These are phyloP conservation scores for Parapsyche elsis DNA, from an alignment of 1,140 invertebrate species.

Conservation along the genomic window DNA sequence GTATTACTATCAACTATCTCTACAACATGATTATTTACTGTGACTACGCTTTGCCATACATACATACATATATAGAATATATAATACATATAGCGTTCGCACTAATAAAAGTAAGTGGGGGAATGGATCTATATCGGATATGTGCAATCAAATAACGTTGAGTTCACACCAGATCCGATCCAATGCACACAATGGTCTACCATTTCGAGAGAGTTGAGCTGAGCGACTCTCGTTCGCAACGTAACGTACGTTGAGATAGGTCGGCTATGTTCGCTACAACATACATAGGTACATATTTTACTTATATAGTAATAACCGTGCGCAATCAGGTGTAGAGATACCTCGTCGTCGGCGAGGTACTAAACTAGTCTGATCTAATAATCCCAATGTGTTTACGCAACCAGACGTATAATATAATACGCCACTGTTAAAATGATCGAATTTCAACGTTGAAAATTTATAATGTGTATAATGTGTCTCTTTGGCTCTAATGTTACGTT, in stretches of 20 bases:
- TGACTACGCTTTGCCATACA: too few relatives aligned
- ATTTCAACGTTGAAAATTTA: background rate
- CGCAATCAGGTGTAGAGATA: background rate
- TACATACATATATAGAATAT: too few relatives aligned
- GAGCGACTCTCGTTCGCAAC: conserved; percentile 3
- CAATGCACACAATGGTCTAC: too few relatives aligned
- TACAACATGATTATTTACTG: too few relatives aligned
- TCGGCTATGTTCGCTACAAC: background rate
- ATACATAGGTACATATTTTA: background rate
- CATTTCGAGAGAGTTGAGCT: too few relatives aligned
- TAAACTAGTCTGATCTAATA: background rate
- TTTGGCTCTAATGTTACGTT: background rate
- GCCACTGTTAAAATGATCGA: background rate
- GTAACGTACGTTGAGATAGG: background rate
- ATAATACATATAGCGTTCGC: too few relatives aligned
- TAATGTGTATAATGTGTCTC: background rate
- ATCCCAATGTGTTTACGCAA: background rate
- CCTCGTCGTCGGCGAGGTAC: too few relatives aligned
- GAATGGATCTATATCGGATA: too few relatives aligned
- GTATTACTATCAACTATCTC: too few relatives aligned
- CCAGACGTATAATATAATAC: background rate
- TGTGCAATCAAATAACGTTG: too few relatives aligned
- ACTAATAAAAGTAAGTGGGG: too few relatives aligned
- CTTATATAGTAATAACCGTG: background rate
- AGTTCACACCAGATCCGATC: too few relatives aligned